Evolutionary conservation across 1,140 invertebrate genomes (phyloP), one percentile per base, ranked within the genome.

Genomic region (Pogonomyrmex barbatus): DNA sequence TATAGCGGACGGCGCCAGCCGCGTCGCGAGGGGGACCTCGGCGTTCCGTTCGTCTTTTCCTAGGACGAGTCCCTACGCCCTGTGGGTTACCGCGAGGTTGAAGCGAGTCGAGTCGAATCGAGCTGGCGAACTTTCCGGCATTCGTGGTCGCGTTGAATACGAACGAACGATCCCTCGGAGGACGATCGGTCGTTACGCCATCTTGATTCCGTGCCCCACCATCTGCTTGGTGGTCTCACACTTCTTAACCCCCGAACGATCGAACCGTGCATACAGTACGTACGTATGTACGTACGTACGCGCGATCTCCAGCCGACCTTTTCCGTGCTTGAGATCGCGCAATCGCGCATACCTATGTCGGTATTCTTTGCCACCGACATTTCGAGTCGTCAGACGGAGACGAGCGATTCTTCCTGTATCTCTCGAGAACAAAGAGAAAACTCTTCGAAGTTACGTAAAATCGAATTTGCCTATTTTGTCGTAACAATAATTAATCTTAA

Each of bases 1-100:
- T 94, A 92, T 90, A 92, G 93, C 91, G 82, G 86, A 83, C 85
- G 85, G 87, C 89, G 82, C 79, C 77, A 87, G 76, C 68, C 86
- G 81, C 79, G 70, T 81, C 56, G 83, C 73, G 60, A 85, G 58
- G 36, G 70, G 45, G 24, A 78, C 58, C 58, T 78, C 81, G 67
- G 33, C 68, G 56, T 50, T 45, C 56, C 54, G 9, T 12, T 58
- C 71, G 60, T 84, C 82, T 58, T 77, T 52, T n/a, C 58, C 54
- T 39, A 83, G 42, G 67, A 70, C 56, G 56, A 73, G 17, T 24
- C 36, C n/a, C 47, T 47, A 12, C 33, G 33, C 4, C 17, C n/a
- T 39, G 12, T 54, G 33, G 39, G 24, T 12, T 17, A 14, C 17
- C 30, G 42, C 68, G 63, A 4, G 1, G 36, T 36, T 45, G 76